Percentiles rank a stretch among this genome's conserved stretches.
These are phyloP conservation scores for Maniola hyperantus DNA, from an alignment of 2,888 invertebrate genomes.

Conservation along the genomic window DNA sequence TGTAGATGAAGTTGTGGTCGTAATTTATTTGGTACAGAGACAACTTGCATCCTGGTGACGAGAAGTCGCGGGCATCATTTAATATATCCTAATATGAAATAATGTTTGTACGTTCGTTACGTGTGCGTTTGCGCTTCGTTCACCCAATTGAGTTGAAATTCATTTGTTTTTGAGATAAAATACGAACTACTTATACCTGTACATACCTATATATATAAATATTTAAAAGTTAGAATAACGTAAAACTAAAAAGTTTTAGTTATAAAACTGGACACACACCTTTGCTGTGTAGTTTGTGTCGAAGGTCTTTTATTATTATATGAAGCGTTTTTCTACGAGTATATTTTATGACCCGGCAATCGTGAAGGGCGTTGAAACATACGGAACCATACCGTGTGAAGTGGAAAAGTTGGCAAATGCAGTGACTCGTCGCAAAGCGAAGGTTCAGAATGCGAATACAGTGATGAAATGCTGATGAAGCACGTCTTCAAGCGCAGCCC, in stretches of 20 bases:
- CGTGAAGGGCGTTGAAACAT: constrained; percentile 5
- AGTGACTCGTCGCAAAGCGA: constrained; percentile 1
- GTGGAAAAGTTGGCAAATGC: constrained; percentile 23
- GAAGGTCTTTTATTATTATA: too few relatives aligned
- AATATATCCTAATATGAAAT: too few relatives aligned
- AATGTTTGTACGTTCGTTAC: too few relatives aligned
- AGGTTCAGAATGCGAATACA: constrained; percentile 20
- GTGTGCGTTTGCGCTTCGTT: too few relatives aligned
- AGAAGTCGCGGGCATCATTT: too few relatives aligned
- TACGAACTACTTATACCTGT: too few relatives aligned
- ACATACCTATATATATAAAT: too few relatives aligned
- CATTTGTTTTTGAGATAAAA: too few relatives aligned
- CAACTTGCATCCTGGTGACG: too few relatives aligned
- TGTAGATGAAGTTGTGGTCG: too few relatives aligned
- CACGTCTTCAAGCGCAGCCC: constrained; percentile 25
- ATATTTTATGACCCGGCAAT: not conserved
- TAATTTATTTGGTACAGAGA: too few relatives aligned
- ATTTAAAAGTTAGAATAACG: not conserved
- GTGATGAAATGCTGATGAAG: constrained; percentile 27
- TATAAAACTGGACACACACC: not conserved
- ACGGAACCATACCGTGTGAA: constrained; percentile 10
- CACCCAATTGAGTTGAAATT: too few relatives aligned
- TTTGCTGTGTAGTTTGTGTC: not conserved
- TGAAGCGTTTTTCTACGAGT: not conserved
- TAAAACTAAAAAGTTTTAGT: not conserved